phyloP scores from a whole-genome alignment of 2,797 vertebrate species.

The Meriones psammophilus region DNA sequence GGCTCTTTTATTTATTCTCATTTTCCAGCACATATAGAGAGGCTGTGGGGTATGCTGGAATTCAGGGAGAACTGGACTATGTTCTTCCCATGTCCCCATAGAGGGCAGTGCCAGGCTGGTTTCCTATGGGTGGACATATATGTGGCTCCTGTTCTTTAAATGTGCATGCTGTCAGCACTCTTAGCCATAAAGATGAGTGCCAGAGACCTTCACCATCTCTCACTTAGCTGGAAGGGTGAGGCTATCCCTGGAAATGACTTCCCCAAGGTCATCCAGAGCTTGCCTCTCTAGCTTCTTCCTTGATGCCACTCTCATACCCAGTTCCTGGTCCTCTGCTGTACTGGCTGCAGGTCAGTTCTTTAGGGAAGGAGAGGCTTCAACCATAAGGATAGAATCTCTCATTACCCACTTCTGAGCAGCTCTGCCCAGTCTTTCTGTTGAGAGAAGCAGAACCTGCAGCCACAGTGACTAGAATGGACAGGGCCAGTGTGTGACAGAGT shows the following conservation, averaged over 20 bases:
- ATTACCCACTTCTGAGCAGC: background rate
- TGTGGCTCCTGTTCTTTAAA: background rate
- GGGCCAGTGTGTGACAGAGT: background rate
- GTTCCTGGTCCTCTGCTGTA: background rate
- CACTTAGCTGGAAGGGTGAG: background rate
- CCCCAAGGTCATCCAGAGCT: conserved; percentile 8
- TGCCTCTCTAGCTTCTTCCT: background rate
- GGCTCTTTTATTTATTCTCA: conserved; percentile 45
- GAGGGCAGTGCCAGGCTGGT: conserved; percentile 58
- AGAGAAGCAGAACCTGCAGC: background rate
- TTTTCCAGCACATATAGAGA: background rate
- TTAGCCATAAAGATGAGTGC: background rate
- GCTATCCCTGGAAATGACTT: background rate
- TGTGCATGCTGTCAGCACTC: background rate
- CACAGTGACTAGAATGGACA: background rate
- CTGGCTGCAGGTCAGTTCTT: background rate
- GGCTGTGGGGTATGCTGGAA: background rate
- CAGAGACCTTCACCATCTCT: background rate
- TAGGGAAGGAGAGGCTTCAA: background rate
- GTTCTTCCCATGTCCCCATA: background rate
- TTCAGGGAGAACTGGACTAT: background rate
- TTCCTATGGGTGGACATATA: conserved; percentile 27
- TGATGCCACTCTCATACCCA: background rate
- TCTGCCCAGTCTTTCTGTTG: background rate
- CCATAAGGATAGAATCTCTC: background rate